Percentiles rank a stretch among this genome's conserved stretches.
Conservation (phyloP, 2,888 invertebrate genomes). For the Dioctria linearis region DNA sequence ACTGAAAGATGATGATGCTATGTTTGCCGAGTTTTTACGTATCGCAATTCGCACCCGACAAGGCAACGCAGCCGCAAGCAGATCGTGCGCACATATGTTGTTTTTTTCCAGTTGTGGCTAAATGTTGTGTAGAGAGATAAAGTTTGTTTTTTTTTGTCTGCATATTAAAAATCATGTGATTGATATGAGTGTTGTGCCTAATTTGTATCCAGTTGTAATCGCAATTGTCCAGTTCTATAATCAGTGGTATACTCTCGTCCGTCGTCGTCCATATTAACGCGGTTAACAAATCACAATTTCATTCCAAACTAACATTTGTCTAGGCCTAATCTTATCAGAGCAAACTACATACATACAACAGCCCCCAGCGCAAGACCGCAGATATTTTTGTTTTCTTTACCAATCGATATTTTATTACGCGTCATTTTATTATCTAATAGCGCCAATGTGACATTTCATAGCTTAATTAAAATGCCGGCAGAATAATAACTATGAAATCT, state of each 20-base stretch:
- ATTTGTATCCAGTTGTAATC: not conserved
- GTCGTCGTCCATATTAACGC: too few species aligned
- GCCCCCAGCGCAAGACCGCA: not conserved
- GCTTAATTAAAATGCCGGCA: not conserved
- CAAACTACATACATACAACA: not conserved
- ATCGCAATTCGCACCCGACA: not conserved
- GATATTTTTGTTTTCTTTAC: not conserved
- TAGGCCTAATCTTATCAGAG: not conserved
- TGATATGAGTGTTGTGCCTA: not conserved
- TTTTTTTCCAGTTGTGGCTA: not conserved
- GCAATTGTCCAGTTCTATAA: not conserved
- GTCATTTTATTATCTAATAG: not conserved
- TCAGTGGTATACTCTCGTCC: not conserved
- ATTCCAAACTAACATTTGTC: not conserved
- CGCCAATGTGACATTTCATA: not conserved
- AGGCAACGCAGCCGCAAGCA: not conserved
- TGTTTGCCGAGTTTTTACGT: not conserved
- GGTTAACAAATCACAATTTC: too few species aligned
- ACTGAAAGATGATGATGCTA: not conserved
- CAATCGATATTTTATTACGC: not conserved
- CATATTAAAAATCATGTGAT: not conserved
- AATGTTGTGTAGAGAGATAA: not conserved
- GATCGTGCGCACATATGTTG: not conserved
- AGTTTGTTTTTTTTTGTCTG: not conserved
- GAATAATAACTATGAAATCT: too few species aligned